Base-by-base conservation (phyloP, 2,888 invertebrate genomes). In the Troglohyphantes excavatus region DNA sequence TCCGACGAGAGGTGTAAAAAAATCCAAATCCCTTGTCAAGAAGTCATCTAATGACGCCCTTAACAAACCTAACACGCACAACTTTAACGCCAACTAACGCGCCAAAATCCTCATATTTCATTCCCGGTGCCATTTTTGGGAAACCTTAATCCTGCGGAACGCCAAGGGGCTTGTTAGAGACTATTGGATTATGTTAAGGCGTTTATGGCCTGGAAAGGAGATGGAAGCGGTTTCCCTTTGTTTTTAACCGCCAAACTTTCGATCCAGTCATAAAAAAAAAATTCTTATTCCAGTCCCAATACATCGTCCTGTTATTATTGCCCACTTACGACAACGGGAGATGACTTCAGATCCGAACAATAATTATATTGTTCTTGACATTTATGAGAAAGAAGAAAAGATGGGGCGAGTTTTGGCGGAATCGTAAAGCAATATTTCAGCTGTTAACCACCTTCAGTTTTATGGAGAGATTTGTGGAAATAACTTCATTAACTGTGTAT, bases 161-260 rank as follows among this genome's bases (percentile, higher is more conserved):
- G 68, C 73, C 81, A 27, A 73, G 61, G 63, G 46, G 46, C 68
- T 53, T 76, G 68, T 82, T 82, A 68, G 82, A 68, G 82, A 89
- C 82, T 82, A 83, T 83, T 82, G 88, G 88, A 89, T 89, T 89
- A 89, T 76, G 75, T 33, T 81, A 89, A 76, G 76, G 82, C 76
- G 82, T 89, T 89, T 89, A 76, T 78, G 46, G 29, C 39, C 26
- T 23, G 78, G 39, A 27, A 27, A 17, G 19, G 39, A 33, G 33
- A 33, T 33, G 9, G 33, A 70, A 72, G 72, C 72, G 46, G 72
- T 43, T 46, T 46, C 46, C 21, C n/a, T 53, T 53, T 63, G 46
- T 72, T 72, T 72, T 46, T 46, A 72, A 72, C 46, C 46, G 23
- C 39, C 59, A 33, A n/a, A 19, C 19, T 39, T 46, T n/a, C 53